Base-by-base conservation (phyloP, 2,888 invertebrate species). In the Rhodophaea formosa region DNA sequence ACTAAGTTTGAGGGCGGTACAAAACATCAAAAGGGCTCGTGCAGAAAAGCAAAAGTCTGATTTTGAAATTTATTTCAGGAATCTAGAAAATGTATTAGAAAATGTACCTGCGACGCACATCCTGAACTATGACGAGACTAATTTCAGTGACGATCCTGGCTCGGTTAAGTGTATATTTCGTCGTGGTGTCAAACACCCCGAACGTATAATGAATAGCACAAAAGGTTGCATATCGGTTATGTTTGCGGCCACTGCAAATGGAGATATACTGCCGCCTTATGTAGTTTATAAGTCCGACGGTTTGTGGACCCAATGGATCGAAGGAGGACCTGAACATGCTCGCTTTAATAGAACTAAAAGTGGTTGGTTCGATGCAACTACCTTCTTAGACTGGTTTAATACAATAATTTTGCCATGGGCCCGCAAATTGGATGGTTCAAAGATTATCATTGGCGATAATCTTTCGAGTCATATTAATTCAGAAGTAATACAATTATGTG, bases 1-100 rank as follows among this genome's bases (percentile, higher is more conserved):
- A 65, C 47, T 68, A 30, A 62, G 59, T 47, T 12, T 60, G 8
- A 63, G 67, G 58, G 42, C 58, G 0, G 61, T 59, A 8, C 68
- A 69, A 61, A 70, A 70, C 58, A 70, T 69, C 46, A 64, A 63
- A 57, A 62, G 56, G 7, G 15, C 53, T 1, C 55, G 69, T 57
- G 68, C 69, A 51, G 66, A 66, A 57, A 67, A 68, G 49, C 59
- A 53, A 8, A n/a, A 56, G 15, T 16, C 62, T 30, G 66, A 70
- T 61, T 62, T 69, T 32, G 53, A 32, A 7, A n/a, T 56, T 1
- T 65, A 63, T 51, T 67, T 65, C 60, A 16, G 60, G 2, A 67
- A 64, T 59, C 59, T 67, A 49, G 35, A 42, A n/a, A 14, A 3
- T 7, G 45, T 56, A 3, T 30, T 59, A 10, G 15, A 53, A 46